Conservation (phyloP, 1,140 invertebrate genomes). For the Bombus waltoni region DNA sequence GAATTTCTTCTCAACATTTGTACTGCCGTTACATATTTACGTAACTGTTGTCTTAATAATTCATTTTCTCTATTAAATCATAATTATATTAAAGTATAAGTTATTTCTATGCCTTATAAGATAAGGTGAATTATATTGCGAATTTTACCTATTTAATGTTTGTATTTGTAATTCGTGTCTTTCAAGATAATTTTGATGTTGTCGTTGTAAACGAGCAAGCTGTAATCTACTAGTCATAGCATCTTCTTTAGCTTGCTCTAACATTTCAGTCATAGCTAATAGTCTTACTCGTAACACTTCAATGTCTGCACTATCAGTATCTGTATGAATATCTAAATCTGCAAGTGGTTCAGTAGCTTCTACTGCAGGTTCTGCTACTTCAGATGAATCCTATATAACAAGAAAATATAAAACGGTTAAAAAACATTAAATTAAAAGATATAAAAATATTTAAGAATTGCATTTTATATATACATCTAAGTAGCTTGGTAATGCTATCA, state of each 20-base stretch:
- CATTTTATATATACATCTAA: conserved; percentile 73
- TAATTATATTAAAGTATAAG: conserved; percentile 30
- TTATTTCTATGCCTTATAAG: background rate
- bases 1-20: conserved; percentile 90
- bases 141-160: conserved; percentile 74
- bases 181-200: conserved; percentile 81
- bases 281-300: conserved; percentile 74
- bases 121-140: background rate
- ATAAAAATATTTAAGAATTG: background rate
- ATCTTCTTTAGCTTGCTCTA: conserved; percentile 79
- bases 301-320: conserved; percentile 73
- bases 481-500: conserved; percentile 75
- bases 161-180: conserved; percentile 80
- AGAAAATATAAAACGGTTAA: conserved; percentile 6
- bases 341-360: conserved; percentile 78
- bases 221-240: conserved; percentile 76
- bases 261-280: conserved; percentile 75
- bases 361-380: conserved; percentile 76
- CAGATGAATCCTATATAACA: conserved; percentile 69
- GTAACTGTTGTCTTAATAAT: conserved; percentile 92
- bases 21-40: conserved; percentile 95
- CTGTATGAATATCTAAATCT: conserved; percentile 64
- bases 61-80: conserved; percentile 90
- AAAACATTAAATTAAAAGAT: background rate
- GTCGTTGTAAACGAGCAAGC: conserved; percentile 77